Evolutionary conservation across 2,797 vertebrate species (phyloP).

Genomic region (Sylvilagus floridanus): DNA sequence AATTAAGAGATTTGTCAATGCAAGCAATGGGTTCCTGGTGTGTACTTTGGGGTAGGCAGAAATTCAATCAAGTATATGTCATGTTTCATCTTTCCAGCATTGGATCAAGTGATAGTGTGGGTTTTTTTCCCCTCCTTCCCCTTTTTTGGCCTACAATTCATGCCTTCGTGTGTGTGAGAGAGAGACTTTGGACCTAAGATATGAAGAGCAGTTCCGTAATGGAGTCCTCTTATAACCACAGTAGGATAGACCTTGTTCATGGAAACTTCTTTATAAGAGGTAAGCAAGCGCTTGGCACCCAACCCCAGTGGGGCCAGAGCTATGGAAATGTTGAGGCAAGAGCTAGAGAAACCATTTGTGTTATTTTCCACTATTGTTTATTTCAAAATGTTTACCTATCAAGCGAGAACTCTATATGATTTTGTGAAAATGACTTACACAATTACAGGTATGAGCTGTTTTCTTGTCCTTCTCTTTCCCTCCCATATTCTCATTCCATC

Average conservation of each 20-base stretch:
- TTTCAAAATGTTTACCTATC: not conserved
- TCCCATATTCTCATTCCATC: not conserved
- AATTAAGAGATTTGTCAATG: slow-evolving; percentile 79
- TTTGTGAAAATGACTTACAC: slow-evolving; percentile 1
- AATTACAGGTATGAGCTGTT: not conserved
- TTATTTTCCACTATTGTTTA: slow-evolving; percentile 16
- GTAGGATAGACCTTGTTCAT: not conserved
- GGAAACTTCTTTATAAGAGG: not conserved
- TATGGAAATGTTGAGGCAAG: not conserved
- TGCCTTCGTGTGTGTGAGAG: not conserved
- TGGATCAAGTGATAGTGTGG: not conserved
- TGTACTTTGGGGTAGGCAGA: slow-evolving; percentile 50
- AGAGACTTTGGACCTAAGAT: slow-evolving; percentile 16
- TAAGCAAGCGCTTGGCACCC: not conserved
- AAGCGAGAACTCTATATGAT: not conserved
- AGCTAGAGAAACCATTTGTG: not conserved
- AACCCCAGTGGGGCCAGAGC: not conserved
- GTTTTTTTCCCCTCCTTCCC: not conserved
- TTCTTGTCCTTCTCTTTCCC: not conserved
- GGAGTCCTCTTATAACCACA: not conserved
- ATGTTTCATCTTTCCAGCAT: slow-evolving; percentile 12
- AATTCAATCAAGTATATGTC: slow-evolving; percentile 42
- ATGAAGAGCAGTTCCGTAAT: not conserved
- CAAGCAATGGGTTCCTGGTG: slow-evolving; percentile 60
- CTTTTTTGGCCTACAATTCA: not conserved